Percentiles rank a stretch among this genome's conserved stretches.
phyloP scores from a whole-genome alignment of 2,888 invertebrate species.

The Metallyticus violacea region DNA sequence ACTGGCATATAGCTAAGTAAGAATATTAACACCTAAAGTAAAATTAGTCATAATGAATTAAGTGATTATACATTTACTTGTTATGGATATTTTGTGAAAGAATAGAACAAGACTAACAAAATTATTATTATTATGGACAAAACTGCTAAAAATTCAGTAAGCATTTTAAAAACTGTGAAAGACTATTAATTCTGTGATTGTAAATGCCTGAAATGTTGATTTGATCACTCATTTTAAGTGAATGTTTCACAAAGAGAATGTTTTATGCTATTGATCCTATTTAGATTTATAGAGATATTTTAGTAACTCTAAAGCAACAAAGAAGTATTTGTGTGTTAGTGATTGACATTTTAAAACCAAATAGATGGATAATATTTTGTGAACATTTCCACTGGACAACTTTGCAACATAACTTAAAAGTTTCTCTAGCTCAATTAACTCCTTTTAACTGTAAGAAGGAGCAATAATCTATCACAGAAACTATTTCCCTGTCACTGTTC shows the following conservation, averaged over 20 bases:
- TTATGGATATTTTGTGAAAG: not conserved
- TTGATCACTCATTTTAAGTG: not conserved
- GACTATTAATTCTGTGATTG: not conserved
- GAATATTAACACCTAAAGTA: not conserved
- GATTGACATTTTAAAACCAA: not conserved
- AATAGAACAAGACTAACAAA: not conserved
- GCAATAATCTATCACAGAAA: not conserved
- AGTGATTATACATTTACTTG: no score
- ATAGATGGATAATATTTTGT: constrained; percentile 5
- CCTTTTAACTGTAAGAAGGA: not conserved
- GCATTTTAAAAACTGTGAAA: not conserved
- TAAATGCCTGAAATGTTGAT: not conserved
- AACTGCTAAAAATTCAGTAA: not conserved
- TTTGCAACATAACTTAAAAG: not conserved
- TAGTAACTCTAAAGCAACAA: not conserved
- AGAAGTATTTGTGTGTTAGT: not conserved
- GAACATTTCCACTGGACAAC: not conserved
- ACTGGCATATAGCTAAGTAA: not conserved
- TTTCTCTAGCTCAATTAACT: not conserved
- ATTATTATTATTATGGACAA: not conserved
- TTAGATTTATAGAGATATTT: not conserved
- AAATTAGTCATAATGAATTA: not conserved
- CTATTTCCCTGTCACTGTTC: not conserved
- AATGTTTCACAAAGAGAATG: not conserved
- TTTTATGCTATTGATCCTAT: not conserved